Evolutionary conservation across 2,113 vertebrate species (phyloP).

Genomic region (Crotalus tigris): DNA sequence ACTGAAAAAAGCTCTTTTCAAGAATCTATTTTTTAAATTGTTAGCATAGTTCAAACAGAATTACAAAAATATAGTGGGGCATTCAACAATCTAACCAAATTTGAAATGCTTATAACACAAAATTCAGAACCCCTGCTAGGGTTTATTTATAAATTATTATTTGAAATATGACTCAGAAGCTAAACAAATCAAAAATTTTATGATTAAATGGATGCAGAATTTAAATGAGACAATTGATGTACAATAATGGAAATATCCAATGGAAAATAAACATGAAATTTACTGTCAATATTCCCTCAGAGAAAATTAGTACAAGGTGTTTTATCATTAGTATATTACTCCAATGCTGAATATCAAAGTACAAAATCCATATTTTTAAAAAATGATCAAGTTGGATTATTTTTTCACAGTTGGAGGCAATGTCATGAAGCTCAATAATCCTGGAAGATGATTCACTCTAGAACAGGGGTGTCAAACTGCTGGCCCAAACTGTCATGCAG

Average conservation of each 20-base stretch:
- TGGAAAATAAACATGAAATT: background rate
- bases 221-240: background rate
- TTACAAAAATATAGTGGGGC: background rate
- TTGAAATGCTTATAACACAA: background rate
- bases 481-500: too few relatives aligned
- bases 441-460: background rate
- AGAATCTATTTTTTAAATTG: background rate
- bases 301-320: background rate
- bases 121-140: background rate
- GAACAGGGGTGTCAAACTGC: too few relatives aligned
- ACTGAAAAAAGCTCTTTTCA: background rate
- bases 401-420: background rate
- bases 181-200: background rate
- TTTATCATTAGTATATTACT: background rate
- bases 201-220: background rate
- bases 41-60: background rate
- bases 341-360: background rate
- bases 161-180: background rate
- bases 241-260: background rate
- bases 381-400: background rate
- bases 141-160: background rate
- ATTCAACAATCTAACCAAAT: background rate
- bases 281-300: background rate
- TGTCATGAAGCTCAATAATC: background rate
- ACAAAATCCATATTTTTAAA: background rate